Evolutionary conservation across 2,797 vertebrate genomes (phyloP).

Genomic region (Crocodylus rhombifer): DNA sequence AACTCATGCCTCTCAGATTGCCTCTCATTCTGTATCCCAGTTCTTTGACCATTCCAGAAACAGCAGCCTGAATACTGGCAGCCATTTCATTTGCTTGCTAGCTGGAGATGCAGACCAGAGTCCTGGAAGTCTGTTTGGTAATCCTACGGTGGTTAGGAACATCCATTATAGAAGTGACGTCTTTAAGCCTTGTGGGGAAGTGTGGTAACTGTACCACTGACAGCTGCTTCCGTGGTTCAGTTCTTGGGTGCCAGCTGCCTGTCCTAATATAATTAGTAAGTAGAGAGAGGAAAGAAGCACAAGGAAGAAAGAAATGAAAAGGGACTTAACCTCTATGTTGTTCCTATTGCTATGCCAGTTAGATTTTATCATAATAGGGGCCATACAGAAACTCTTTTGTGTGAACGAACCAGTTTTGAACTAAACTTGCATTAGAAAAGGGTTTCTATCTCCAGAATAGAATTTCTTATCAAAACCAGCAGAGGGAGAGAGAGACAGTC

Average conservation of each 20-base stretch:
- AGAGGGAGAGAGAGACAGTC: too few relatives aligned
- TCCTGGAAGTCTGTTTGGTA: background rate
- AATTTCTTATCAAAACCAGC: background rate
- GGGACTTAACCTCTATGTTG: background rate
- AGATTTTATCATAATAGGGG: background rate
- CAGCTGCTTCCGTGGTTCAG: slow-evolving; percentile 1
- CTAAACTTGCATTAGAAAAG: background rate
- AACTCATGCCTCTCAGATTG: accelerated
- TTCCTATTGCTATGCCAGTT: background rate
- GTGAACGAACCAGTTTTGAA: background rate
- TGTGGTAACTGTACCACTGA: slow-evolving; percentile 24
- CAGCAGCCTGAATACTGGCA: background rate
- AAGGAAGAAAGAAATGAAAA: background rate
- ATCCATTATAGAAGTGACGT: background rate
- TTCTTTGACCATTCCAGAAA: background rate
- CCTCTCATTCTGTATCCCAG: background rate
- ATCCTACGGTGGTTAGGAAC: background rate
- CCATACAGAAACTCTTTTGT: background rate
- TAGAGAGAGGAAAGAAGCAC: background rate
- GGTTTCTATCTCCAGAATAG: background rate
- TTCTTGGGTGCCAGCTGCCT: background rate
- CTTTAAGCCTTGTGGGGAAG: slow-evolving; percentile 13
- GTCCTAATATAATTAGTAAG: background rate
- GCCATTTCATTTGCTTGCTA: background rate
- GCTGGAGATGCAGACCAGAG: background rate